These are phyloP conservation scores for Macrocentrus cingulum DNA, from an alignment of 1,140 invertebrate species.

Conservation along the genomic window DNA sequence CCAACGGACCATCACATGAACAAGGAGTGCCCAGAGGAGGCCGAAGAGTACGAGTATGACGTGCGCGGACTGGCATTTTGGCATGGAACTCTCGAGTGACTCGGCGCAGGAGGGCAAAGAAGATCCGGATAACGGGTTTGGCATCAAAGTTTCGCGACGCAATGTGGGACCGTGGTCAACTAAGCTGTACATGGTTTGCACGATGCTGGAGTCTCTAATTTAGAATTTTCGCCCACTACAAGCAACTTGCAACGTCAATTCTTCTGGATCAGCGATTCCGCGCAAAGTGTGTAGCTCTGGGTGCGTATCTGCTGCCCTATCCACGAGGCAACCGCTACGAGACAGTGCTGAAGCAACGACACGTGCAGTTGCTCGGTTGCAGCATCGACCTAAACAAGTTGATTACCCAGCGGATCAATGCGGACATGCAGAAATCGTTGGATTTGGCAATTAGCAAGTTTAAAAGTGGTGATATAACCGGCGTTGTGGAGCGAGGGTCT, in stretches of 20 bases:
- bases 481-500: slow-evolving; percentile 93
- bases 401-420: slow-evolving; percentile 95
- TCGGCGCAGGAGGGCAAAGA: slow-evolving; percentile 95
- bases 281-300: slow-evolving; percentile 86
- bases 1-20: too few relatives aligned
- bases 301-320: slow-evolving; percentile 80
- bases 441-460: slow-evolving; percentile 96
- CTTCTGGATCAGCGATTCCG: slow-evolving; percentile 95
- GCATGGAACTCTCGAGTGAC: too few relatives aligned
- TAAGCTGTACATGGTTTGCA: slow-evolving; percentile 98
- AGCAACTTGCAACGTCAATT: slow-evolving; percentile 95
- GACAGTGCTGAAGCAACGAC: slow-evolving; percentile 92
- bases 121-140: slow-evolving; percentile 89
- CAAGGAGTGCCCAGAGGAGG: too few relatives aligned
- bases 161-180: slow-evolving; percentile 92
- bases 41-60: too few relatives aligned
- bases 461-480: slow-evolving; percentile 94
- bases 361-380: slow-evolving; percentile 93
- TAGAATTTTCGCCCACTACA: slow-evolving; percentile 99
- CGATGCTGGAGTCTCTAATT: slow-evolving; percentile 97
- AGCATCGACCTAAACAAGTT: slow-evolving; percentile 97
- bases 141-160: slow-evolving; percentile 87
- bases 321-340: slow-evolving; percentile 92
- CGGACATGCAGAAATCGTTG: slow-evolving; percentile 92
- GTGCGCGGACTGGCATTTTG: too few relatives aligned